Percentiles rank a stretch among this genome's conserved stretches.
Evolutionary conservation across 2,888 invertebrate genomes (phyloP).

Genomic region (Sepiola atlantica): DNA sequence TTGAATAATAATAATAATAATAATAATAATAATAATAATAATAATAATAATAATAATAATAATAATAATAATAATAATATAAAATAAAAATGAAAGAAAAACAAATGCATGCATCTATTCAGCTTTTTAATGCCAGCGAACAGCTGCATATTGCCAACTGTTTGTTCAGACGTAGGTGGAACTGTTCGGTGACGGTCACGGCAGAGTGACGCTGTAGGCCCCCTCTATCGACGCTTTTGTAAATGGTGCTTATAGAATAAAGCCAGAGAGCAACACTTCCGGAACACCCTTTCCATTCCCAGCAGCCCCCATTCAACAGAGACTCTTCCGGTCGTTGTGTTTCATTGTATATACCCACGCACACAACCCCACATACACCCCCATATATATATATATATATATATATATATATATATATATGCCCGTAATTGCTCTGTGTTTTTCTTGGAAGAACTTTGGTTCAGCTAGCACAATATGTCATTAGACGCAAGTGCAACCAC

Average conservation of each 20-base stretch:
- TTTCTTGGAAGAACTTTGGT: neutral
- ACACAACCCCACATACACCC: too few relatives aligned
- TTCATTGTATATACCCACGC: too few relatives aligned
- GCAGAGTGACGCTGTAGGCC: neutral
- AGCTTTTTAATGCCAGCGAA: neutral
- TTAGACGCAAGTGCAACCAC: neutral
- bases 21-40: neutral
- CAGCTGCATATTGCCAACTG: neutral
- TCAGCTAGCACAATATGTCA: neutral
- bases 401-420: neutral
- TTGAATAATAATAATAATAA: too few relatives aligned
- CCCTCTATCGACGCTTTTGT: neutral
- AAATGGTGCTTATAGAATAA: neutral
- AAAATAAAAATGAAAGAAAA: neutral
- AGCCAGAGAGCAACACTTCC: constrained; percentile 2
- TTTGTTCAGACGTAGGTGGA: neutral
- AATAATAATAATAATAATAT: neutral
- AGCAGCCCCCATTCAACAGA: neutral
- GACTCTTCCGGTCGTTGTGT: neutral
- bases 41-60: neutral
- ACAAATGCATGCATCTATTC: neutral
- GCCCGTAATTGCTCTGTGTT: neutral
- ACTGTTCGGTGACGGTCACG: neutral
- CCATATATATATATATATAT: too few relatives aligned
- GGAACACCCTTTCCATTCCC: neutral